Evolutionary conservation across 1,140 invertebrate genomes (phyloP).

Genomic region (Nasonia longicornis): DNA sequence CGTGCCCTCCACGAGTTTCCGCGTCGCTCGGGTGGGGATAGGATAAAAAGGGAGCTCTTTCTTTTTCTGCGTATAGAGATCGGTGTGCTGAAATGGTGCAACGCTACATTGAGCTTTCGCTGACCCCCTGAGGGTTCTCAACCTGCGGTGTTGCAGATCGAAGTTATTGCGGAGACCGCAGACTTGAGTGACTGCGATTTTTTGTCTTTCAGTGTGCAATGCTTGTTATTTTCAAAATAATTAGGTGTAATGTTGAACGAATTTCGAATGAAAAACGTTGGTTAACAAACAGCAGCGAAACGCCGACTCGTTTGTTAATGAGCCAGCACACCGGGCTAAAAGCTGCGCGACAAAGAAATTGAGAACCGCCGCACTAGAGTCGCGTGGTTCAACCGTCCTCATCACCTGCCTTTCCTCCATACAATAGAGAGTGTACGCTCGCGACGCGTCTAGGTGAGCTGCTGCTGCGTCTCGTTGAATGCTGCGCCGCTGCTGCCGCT

Average conservation of each 20-base stretch:
- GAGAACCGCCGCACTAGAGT: conserved; percentile 53
- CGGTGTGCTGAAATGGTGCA: conserved; percentile 53
- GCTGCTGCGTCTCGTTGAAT: conserved; percentile 46
- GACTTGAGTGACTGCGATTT: too few relatives aligned
- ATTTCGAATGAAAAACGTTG: too few relatives aligned
- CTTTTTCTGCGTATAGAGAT: conserved; percentile 36
- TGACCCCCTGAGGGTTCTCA: conserved; percentile 56
- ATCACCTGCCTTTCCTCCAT: conserved; percentile 65
- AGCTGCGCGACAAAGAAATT: conserved; percentile 10
- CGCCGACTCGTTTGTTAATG: background rate
- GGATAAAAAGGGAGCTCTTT: conserved; percentile 36
- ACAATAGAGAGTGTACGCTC: conserved; percentile 57
- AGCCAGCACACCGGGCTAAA: background rate
- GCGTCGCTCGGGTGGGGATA: conserved; percentile 41
- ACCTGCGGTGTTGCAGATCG: background rate
- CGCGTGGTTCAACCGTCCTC: conserved; percentile 68
- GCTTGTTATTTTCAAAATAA: too few relatives aligned
- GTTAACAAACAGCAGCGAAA: background rate
- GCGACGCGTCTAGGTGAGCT: conserved; percentile 59
- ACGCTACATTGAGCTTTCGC: conserved; percentile 49
- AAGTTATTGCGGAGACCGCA: too few relatives aligned
- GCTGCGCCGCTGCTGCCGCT: conserved; percentile 7
- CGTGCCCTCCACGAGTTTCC: conserved; percentile 62
- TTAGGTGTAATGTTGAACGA: too few relatives aligned
- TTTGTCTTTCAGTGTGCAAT: too few relatives aligned